Base-by-base conservation (phyloP, 1,140 invertebrate genomes). In the Aricia agestis region DNA sequence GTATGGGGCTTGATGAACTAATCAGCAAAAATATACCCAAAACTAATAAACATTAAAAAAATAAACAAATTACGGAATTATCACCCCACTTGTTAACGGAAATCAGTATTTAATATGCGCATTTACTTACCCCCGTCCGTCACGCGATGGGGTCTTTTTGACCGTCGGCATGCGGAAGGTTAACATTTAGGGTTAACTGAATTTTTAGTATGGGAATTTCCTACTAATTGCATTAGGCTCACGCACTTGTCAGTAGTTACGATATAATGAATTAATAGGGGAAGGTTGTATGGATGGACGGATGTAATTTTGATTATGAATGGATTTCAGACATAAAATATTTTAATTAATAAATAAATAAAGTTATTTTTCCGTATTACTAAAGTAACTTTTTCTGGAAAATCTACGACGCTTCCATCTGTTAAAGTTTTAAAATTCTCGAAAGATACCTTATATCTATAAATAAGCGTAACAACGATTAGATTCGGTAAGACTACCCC, bases 21-120 rank as follows among this genome's bases (percentile, higher is more conserved):
- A 52, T 52, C 13, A 13, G 45, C 45, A 52, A 25, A 25, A 25
- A 25, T 25, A 25, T 25, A 15, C 13, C 11, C 59, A 25, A 63
- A 63, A 63, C 18, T 19, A 18, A 59, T 63, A 17, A 63, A 63
- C 59, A 11, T 17, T 6, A 31, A 25, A 59, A 19, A 61, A 59
- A 61, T 61, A 69, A 61, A 32, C 59, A 63, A 69, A 18, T 69
- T 13, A 41, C 32, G 25, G 31, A 36, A 61, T 61, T 63, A 41
- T 69, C 59, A 42, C 61, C 68, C 68, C 68, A 69, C 68, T 69
- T 69, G 68, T 69, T 69, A 69, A 61, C 68, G 68, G 68, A 69
- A 69, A 69, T 69, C 68, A 69, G 68, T 63, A 69, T 69, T 69
- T 63, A 65, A 69, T 69, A 69, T 69, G 68, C 68, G 59, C 68